Evolutionary conservation across 2,113 vertebrate species (phyloP).

Genomic region (Pseudorectes ferrugineus): DNA sequence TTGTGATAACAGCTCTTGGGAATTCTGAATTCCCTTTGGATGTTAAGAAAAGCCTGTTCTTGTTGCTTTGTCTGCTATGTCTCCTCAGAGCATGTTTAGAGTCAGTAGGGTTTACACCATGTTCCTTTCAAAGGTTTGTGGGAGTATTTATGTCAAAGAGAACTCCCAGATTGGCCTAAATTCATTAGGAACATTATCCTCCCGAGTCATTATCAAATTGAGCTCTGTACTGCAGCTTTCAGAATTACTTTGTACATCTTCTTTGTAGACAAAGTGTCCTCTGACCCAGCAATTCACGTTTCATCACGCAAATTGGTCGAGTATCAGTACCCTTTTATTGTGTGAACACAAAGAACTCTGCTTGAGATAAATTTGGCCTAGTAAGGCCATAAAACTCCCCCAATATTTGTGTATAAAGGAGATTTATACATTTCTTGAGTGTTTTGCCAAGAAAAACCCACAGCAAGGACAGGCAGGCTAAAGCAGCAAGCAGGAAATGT

Average conservation of each 20-base stretch:
- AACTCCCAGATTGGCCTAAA: not conserved
- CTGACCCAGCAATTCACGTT: not conserved
- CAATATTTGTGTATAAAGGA: not conserved
- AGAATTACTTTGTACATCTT: not conserved
- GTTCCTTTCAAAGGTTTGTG: not conserved
- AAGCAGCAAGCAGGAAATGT: not conserved
- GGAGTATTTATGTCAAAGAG: constrained; percentile 5
- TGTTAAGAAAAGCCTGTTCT: not conserved
- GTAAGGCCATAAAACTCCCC: not conserved
- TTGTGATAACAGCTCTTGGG: not conserved
- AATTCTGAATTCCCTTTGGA: not conserved
- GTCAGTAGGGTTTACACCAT: not conserved
- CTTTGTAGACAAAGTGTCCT: not conserved
- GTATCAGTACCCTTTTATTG: not conserved
- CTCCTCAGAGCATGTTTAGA: not conserved
- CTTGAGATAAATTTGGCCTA: not conserved
- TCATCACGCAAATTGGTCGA: not conserved
- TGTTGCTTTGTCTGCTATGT: not conserved
- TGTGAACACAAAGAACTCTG: not conserved
- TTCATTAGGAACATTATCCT: not conserved
- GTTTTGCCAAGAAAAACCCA: not conserved
- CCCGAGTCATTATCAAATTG: not conserved
- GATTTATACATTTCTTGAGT: not conserved
- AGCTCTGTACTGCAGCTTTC: not conserved
- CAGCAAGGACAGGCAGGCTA: not conserved